Conservation (phyloP, 2,113 vertebrate genomes). For the Oncorhynchus mykiss region DNA sequence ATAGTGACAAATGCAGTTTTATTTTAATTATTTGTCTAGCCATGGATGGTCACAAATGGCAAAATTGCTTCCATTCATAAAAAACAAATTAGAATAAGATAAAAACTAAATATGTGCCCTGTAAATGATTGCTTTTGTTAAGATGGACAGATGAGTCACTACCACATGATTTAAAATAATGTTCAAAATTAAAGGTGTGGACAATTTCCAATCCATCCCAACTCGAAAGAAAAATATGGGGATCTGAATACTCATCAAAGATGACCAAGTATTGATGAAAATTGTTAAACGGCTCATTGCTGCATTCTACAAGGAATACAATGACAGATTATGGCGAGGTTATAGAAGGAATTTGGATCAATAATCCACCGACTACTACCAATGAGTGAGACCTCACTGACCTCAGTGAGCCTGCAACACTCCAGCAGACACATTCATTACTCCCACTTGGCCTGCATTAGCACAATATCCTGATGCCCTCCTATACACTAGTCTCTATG, state of each 20-base stretch:
- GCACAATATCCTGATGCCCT: constrained; percentile 50
- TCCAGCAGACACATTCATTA: constrained; percentile 70
- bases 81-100: not conserved
- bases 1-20: constrained; percentile 19
- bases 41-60: not conserved
- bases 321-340: constrained; percentile 56
- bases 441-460: constrained; percentile 39
- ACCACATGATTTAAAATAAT: not conserved
- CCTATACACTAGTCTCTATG: constrained; percentile 43
- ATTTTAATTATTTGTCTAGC: no score
- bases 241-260: not conserved
- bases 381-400: constrained; percentile 62
- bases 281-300: not conserved
- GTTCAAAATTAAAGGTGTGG: not conserved
- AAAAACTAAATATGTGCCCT: not conserved
- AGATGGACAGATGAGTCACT: not conserved
- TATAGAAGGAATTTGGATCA: constrained; percentile 54
- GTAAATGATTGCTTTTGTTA: not conserved
- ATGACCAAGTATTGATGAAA: not conserved
- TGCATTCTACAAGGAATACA: constrained; percentile 38
- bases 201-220: not conserved
- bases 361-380: constrained; percentile 62
- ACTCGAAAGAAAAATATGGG: not conserved
- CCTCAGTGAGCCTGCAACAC: constrained; percentile 45
- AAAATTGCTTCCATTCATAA: not conserved